These are phyloP conservation scores for Druon quercuslanigerum DNA, from an alignment of 1,140 invertebrate genomes.

Conservation along the genomic window DNA sequence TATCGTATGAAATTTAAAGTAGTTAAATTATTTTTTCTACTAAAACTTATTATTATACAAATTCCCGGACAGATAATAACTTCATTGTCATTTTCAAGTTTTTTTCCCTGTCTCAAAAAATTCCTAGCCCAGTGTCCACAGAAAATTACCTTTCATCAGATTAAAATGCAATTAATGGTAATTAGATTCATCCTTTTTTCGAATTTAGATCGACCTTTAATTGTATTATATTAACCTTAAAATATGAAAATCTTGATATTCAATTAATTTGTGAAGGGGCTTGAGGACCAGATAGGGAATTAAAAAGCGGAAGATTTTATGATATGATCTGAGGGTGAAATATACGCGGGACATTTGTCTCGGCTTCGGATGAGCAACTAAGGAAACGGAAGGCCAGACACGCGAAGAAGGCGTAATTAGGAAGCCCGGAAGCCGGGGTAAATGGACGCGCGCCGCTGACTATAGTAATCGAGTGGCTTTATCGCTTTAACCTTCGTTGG, in stretches of 20 bases:
- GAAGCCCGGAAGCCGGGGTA: slow-evolving; percentile 22
- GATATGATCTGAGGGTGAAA: slow-evolving; percentile 44
- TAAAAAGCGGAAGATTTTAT: slow-evolving; percentile 47
- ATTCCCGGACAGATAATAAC: no score
- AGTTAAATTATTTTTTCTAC: no score
- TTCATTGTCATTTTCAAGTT: no score
- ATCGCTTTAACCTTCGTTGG: slow-evolving; percentile 52
- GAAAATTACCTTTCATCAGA: no score
- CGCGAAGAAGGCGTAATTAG: slow-evolving; percentile 32
- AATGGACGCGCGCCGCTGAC: slow-evolving; percentile 46
- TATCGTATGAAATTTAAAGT: no score
- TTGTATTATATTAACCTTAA: background rate
- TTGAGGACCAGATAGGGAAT: slow-evolving; percentile 34
- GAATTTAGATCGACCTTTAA: no score
- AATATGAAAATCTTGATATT: background rate
- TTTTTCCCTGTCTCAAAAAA: no score
- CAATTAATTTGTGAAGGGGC: background rate
- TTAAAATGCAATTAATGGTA: no score
- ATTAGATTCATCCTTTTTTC: no score
- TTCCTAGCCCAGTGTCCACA: no score
- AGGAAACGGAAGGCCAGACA: slow-evolving; percentile 45
- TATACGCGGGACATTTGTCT: slow-evolving; percentile 48
- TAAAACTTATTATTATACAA: no score
- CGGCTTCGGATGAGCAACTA: slow-evolving; percentile 46
- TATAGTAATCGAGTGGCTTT: slow-evolving; percentile 50